phyloP scores from a whole-genome alignment of 2,888 invertebrate species.

The Coelinius sp. region DNA sequence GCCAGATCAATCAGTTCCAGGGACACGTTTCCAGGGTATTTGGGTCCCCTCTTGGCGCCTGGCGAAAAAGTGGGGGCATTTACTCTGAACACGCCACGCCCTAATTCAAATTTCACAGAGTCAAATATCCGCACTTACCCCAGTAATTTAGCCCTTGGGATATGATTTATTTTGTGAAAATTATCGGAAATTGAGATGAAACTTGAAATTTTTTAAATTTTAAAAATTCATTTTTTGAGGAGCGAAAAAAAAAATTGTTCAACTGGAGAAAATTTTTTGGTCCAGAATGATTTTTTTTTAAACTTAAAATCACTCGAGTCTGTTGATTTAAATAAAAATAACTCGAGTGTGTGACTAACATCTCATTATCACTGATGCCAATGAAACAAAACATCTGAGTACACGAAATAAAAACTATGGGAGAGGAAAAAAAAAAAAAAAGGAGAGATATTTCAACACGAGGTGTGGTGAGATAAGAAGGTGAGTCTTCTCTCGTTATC shows the following conservation, averaged over 20 bases:
- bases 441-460: not conserved
- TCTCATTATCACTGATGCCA: not conserved
- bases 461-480: not conserved
- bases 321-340: not conserved
- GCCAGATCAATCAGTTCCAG: constrained; percentile 7
- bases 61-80: constrained; percentile 52
- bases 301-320: not conserved
- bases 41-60: constrained; percentile 21
- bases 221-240: no score
- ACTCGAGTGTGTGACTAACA: not conserved
- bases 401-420: not conserved
- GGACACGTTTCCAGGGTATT: constrained; percentile 7
- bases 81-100: constrained; percentile 54
- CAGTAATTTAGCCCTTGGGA: not conserved
- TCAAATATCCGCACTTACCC: not conserved
- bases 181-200: not conserved
- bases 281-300: not conserved
- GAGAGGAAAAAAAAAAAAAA: not conserved
- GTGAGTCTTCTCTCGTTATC: constrained; percentile 49
- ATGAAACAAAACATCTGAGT: not conserved
- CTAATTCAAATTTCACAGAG: constrained; percentile 46
- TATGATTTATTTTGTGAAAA: not conserved
- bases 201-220: no score
- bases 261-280: not conserved
- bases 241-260: not conserved